Evolutionary conservation across 2,888 invertebrate species (phyloP), one percentile per base, ranked within the genome.

Genomic region (Polylopha cassiicola): DNA sequence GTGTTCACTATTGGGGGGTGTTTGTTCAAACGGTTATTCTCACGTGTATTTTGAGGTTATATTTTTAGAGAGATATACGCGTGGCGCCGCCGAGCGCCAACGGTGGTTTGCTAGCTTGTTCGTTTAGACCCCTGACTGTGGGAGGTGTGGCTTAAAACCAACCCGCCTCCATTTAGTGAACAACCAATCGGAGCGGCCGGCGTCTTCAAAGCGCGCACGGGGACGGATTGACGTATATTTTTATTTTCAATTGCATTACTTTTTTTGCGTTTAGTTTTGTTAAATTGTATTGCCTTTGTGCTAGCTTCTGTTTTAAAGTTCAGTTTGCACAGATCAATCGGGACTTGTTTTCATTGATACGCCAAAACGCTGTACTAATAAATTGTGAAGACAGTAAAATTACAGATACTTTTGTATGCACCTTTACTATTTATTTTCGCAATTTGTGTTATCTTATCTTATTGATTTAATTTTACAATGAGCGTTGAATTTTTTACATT

Each of bases 61-160:
- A 52, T 47, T 51, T 55, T 45, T 57, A 56, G 47, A 60, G 66
- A 54, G 53, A 45, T 53, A 50, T 60, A 61, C 72, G 76, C 81
- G 79, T 73, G 81, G 84, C 82, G 82, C 81, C 61, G 65, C 65
- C 76, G 61, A 79, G 81, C 84, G 86, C 84, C 76, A 68, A 76
- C 65, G 73, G 73, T 75, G 73, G 77, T 82, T 78, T 84, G 81
- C 63, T 57, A 61, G 63, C 71, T 60, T 59, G 56, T 58, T 61
- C 65, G 53, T 57, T 51, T 50, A 68, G 71, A 72, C 72, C 78
- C 79, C 76, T 75, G 73, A 60, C 74, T 46, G 73, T 53, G 62
- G 65, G 61, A 72, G 86, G 86, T 67, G 81, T 74, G 55, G 69
- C 71, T 48, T 43, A 22, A 24, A 14, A 24, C 55, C 47, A 57